Percentiles rank a stretch among this genome's conserved stretches.
Conservation (phyloP, 2,888 invertebrate species). For the Acanthococcus lagerstroemiae region DNA sequence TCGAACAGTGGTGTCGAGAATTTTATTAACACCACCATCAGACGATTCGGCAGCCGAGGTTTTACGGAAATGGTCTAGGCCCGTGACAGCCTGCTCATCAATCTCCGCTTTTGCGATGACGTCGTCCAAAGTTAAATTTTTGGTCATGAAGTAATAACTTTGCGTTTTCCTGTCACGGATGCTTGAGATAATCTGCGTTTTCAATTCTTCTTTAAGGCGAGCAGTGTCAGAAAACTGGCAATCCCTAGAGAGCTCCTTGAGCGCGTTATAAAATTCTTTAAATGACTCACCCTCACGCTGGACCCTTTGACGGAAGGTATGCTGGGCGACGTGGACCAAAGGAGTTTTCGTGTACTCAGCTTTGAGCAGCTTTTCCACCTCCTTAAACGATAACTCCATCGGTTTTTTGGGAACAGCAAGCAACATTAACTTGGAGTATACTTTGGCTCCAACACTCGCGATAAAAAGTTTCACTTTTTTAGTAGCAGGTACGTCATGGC, state of each 20-base stretch:
- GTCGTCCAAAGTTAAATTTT: neutral
- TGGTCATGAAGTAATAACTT: neutral
- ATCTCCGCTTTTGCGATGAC: neutral
- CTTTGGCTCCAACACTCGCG: no score
- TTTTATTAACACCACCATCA: no score
- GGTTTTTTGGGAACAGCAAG: no score
- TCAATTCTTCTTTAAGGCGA: neutral
- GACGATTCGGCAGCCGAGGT: no score
- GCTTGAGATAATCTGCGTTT: slow-evolving; percentile 1
- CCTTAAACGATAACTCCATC: neutral
- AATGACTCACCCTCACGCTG: neutral
- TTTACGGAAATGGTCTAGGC: no score
- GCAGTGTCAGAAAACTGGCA: neutral
- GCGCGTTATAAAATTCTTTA: neutral
- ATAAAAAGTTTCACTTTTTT: neutral
- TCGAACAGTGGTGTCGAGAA: no score
- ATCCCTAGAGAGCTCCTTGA: no score
- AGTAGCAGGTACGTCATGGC: neutral
- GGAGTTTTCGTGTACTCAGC: neutral
- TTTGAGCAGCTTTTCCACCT: neutral
- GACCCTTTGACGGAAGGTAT: neutral
- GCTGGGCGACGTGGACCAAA: neutral
- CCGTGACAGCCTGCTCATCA: neutral
- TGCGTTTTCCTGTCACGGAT: neutral
- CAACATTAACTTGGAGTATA: no score